Evolutionary conservation across 2,113 vertebrate genomes (phyloP), one percentile per base, ranked within the genome.

Genomic region (Coregonus clupeaformis): DNA sequence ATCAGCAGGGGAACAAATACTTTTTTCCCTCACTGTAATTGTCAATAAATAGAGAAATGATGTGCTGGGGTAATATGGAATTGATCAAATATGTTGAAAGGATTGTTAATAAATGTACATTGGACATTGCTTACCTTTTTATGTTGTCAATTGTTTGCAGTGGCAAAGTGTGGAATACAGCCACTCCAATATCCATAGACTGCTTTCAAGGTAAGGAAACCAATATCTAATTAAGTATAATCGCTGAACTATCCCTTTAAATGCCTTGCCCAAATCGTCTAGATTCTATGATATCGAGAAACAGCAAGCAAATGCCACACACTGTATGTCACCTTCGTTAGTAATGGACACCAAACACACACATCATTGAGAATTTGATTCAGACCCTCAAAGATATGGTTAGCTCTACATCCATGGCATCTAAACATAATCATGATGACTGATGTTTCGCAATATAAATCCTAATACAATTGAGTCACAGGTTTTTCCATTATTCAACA

Each of bases 371-470:
- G 5, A 68, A 68, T 68, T 68, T 68, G 65, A 68, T 68, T 68
- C 25, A 36, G 16, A 32, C 64, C 27, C 4, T 32, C 64, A 27
- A 36, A 68, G 7, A 42, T 16, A 16, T n/a, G 65, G 2, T 36
- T 18, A 9, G 36, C 7, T 20, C 5, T 36, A 12, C 16, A n/a
- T 36, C 65, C 32, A 36, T n/a, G 6, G 2, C 32, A 22, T n/a
- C 32, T 12, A 7, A 3, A 68, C 65, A 67, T 36, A 68, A 68
- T 68, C 16, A 18, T n/a, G 30, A 68, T 42, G 65, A 42, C 36
- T 42, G 32, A 42, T 68, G 65, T 18, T 32, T 36, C 29, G 13
- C 65, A 68, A 68, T 68, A 68, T 36, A 68, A n/a, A 68, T 22
- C 29, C 25, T 68, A 68, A 42, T 42, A 16, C 6, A 36, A 32